Conservation (phyloP, 2,797 vertebrate genomes). For the Dromococcyx pavoninus region DNA sequence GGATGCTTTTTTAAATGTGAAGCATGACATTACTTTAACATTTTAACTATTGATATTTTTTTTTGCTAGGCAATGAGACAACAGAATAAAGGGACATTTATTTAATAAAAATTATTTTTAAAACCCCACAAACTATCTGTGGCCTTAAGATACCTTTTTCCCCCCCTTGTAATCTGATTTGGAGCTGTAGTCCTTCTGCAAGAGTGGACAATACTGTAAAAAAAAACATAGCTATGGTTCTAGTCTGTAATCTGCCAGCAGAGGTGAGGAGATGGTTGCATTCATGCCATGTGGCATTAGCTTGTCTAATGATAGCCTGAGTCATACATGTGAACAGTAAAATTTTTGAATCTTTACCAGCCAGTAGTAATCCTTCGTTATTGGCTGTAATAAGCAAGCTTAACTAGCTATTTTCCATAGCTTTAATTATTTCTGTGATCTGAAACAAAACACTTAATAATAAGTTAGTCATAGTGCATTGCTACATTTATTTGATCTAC, state of each 20-base stretch:
- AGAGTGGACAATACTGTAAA: accelerated
- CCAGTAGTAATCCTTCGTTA: neutral
- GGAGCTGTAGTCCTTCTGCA: accelerated
- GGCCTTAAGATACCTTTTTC: neutral
- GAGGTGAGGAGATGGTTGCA: neutral
- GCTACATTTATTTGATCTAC: accelerated
- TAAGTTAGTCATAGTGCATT: neutral
- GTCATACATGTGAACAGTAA: neutral
- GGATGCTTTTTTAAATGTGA: accelerated
- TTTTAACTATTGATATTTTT: accelerated
- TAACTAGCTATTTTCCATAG: accelerated
- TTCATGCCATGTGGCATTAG: neutral
- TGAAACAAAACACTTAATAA: neutral
- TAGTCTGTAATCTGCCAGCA: neutral
- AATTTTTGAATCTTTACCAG: neutral
- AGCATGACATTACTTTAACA: accelerated
- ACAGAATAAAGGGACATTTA: neutral
- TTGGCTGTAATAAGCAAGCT: neutral
- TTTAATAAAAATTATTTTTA: too few relatives aligned
- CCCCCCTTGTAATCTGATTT: accelerated
- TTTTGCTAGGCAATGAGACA: too few relatives aligned
- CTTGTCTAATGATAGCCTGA: neutral
- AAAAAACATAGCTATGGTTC: accelerated
- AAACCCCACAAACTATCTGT: accelerated
- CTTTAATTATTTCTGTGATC: neutral